Base-by-base conservation (phyloP, 2,888 invertebrate genomes). In the Dryobota labecula region DNA sequence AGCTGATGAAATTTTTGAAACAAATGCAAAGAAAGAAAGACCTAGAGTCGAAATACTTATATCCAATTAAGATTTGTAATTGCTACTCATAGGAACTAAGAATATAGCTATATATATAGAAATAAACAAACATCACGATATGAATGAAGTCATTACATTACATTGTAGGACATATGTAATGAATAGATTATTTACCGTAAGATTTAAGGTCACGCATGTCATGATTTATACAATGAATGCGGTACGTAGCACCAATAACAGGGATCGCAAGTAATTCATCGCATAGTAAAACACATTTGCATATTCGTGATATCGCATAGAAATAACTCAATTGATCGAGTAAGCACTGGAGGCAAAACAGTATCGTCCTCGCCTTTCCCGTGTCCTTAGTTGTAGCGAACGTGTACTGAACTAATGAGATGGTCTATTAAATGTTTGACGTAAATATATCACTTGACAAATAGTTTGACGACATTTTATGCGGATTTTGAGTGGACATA, bases 401-500 rank as follows among this genome's bases (percentile, higher is more conserved):
- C 95, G 95, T 95, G 95, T 82, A 86, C 77, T 85, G 95, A 93
- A 94, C 90, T 95, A 95, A 95, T 95, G 90, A 90, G 92, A 94
- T 94, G 88, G 88, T 83, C 89, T 90, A 90, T 91, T 92, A 93
- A 92, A 89, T 84, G 90, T 75, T 88, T 93, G 94, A 93, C 93
- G 94, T 94, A 93, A 92, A 94, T 93, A 90, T 90, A 92, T 91
- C 84, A 84, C 84, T 84, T 74, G 86, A 84, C 82, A 78, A 88
- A 86, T 83, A 80, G 83, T 69, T 75, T 70, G 58, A 65, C 60
- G 70, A 73, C 60, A 77, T 83, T 70, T 73, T 57, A 73, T 65
- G 60, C 38, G 81, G 79, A 86, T 85, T 74, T 76, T 70, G 78
- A 84, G 77, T 75, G 66, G 76, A 72, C 61, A 70, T 80, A 70